Evolutionary conservation across 2,113 vertebrate species (phyloP).

Genomic region (Genyomyrus donnyi): DNA sequence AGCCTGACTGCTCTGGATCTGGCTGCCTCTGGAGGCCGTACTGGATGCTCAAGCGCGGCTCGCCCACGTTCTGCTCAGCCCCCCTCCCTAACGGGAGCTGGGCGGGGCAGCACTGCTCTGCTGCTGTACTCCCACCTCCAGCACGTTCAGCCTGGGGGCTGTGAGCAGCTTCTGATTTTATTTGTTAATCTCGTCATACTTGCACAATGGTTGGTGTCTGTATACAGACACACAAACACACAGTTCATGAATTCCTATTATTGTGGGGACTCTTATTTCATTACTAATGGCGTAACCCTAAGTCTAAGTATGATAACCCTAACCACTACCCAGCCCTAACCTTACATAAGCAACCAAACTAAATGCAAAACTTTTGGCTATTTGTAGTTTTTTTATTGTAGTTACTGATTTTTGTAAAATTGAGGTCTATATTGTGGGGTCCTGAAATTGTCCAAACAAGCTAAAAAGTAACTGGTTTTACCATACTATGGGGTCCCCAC

Average conservation of each 20-base stretch:
- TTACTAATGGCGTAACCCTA: background rate
- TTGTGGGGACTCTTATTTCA: background rate
- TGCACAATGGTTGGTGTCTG: background rate
- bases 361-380: background rate
- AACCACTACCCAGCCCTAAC: background rate
- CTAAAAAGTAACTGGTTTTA: background rate
- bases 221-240: background rate
- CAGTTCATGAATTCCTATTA: background rate
- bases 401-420: background rate
- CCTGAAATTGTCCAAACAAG: background rate
- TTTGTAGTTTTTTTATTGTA: background rate
- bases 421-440: background rate
- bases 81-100: background rate
- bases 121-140: background rate
- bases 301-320: background rate
- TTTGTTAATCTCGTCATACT: background rate
- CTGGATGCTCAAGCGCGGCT: background rate
- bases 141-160: background rate
- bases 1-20: background rate
- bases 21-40: background rate
- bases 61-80: background rate
- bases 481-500: background rate
- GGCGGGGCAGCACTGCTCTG: background rate
- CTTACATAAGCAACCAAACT: background rate
- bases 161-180: background rate